A percentile compares a stretch with the other conserved stretches of the same genome.
phyloP scores from a whole-genome alignment of 2,888 invertebrate species.

The Colletes collaris region DNA sequence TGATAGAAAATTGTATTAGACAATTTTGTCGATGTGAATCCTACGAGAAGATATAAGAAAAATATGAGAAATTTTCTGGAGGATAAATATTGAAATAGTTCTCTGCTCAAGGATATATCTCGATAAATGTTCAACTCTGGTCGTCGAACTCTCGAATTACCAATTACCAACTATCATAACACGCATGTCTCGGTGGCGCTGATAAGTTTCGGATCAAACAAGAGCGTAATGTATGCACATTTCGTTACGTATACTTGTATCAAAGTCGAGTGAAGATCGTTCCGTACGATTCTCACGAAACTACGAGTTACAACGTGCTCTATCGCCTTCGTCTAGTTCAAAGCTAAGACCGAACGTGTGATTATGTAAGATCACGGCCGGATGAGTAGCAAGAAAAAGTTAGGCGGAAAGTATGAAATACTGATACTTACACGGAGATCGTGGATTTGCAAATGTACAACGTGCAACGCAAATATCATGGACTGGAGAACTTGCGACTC shows the following conservation, averaged over 20 bases:
- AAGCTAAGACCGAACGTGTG: slow-evolving; percentile 15
- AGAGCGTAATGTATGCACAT: background rate
- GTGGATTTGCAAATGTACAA: slow-evolving; percentile 10
- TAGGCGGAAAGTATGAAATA: slow-evolving; percentile 11
- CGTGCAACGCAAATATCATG: background rate
- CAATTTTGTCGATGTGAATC: too few species aligned
- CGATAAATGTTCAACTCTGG: too few species aligned
- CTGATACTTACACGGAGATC: background rate
- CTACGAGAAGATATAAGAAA: too few species aligned
- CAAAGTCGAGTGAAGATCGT: slow-evolving; percentile 8
- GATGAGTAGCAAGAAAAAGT: slow-evolving; percentile 16
- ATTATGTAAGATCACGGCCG: slow-evolving; percentile 31
- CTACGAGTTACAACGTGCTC: background rate
- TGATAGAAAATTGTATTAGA: too few species aligned
- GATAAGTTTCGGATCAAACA: too few species aligned
- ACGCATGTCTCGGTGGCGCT: too few species aligned
- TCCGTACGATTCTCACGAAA: slow-evolving; percentile 37
- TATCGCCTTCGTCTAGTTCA: slow-evolving; percentile 26
- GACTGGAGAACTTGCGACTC: background rate
- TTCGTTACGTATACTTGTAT: background rate
- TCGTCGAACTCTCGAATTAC: too few species aligned
- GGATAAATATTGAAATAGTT: too few species aligned
- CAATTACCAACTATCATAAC: too few species aligned
- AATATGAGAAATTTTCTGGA: too few species aligned
- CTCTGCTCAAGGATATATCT: too few species aligned